Conservation (phyloP, 2,888 invertebrate species). For the Cantharis lateralis region DNA sequence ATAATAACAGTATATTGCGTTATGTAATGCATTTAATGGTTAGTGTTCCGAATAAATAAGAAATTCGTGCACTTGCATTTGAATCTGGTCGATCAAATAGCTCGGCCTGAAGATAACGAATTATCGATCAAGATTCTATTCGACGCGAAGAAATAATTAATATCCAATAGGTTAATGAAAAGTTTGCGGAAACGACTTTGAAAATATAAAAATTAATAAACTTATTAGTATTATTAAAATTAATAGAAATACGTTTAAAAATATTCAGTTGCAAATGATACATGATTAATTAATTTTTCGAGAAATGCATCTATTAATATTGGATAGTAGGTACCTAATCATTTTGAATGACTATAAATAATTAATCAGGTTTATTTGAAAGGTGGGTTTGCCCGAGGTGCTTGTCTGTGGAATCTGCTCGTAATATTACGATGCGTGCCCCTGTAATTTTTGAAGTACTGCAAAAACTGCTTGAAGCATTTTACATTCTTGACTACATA, state of each 20-base stretch:
- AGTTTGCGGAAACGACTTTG: background rate
- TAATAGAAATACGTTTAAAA: background rate
- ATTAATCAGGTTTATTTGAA: conserved; percentile 20
- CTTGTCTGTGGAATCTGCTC: conserved; percentile 38
- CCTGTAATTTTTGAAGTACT: conserved; percentile 42
- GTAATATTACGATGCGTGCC: conserved; percentile 39
- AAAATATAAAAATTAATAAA: background rate
- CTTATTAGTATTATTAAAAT: background rate
- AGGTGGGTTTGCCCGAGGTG: conserved; percentile 35
- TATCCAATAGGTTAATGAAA: background rate
- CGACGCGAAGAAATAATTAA: background rate
- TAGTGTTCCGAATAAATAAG: background rate
- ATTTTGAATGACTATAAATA: conserved; percentile 4
- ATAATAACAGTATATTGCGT: background rate
- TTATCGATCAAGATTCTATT: background rate
- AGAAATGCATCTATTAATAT: background rate
- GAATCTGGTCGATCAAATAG: background rate
- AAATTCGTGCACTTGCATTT: background rate
- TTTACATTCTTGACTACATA: conserved; percentile 37
- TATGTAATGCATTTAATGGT: background rate
- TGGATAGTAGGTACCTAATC: background rate
- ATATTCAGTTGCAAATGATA: background rate
- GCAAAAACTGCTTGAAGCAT: conserved; percentile 36
- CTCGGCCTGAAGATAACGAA: background rate
- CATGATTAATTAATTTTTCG: background rate